Conservation (phyloP, 2,113 vertebrate species). For the Ageneiosus marmoratus region DNA sequence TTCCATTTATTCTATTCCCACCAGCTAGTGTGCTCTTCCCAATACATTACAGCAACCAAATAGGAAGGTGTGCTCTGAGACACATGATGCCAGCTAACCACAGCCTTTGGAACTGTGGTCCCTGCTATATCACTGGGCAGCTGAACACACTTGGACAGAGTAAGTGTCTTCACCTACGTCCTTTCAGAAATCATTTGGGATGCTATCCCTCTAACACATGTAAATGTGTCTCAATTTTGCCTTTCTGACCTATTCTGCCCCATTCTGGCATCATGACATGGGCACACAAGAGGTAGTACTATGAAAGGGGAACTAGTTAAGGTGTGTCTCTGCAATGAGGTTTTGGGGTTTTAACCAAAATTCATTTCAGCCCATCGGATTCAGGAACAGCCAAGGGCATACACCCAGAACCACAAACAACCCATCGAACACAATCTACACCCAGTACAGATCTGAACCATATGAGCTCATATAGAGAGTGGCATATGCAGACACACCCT, state of each 20-base stretch:
- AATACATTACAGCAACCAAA: not conserved
- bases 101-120: not conserved
- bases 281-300: constrained; percentile 35
- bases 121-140: not conserved
- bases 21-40: not conserved
- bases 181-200: not conserved
- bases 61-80: not conserved
- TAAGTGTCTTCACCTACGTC: not conserved
- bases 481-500: constrained; percentile 67
- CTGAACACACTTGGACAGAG: not conserved
- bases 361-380: constrained; percentile 67
- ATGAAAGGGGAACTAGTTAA: constrained; percentile 62
- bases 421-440: constrained; percentile 42
- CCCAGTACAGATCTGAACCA: constrained; percentile 69
- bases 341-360: constrained; percentile 67
- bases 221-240: not conserved
- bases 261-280: not conserved
- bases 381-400: constrained; percentile 62
- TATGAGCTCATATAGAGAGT: constrained; percentile 69
- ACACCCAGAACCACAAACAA: constrained; percentile 78
- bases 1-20: not conserved
- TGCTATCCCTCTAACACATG: not conserved
- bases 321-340: constrained; percentile 70
- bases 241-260: not conserved
- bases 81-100: not conserved